phyloP scores from a whole-genome alignment of 2,888 invertebrate genomes.

The Drosophila prolongata region DNA sequence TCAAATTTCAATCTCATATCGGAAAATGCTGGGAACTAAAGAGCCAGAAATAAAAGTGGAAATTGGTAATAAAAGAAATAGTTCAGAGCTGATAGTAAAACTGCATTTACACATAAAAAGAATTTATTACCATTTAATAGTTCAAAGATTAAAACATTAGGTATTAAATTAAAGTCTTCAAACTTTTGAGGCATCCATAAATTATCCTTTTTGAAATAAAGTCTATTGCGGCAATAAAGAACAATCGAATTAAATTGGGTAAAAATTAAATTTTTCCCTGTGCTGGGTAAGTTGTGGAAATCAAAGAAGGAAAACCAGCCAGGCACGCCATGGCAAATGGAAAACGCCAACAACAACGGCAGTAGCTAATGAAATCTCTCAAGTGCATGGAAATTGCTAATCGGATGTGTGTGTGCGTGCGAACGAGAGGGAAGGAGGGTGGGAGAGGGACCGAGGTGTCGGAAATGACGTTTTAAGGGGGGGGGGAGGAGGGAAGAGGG shows the following conservation, averaged over 20 bases:
- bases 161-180: no score
- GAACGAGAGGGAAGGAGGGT: slow-evolving; percentile 8
- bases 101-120: no score
- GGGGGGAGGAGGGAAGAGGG: not conserved
- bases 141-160: no score
- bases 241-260: slow-evolving; percentile 4
- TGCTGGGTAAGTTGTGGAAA: slow-evolving; percentile 9
- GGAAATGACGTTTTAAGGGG: slow-evolving; percentile 24
- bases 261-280: slow-evolving; percentile 13
- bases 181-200: no score
- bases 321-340: slow-evolving; percentile 18
- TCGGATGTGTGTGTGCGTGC: slow-evolving; percentile 55
- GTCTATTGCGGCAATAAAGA: not conserved
- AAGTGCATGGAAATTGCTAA: slow-evolving; percentile 77
- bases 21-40: not conserved
- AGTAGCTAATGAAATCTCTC: slow-evolving; percentile 59
- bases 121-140: no score
- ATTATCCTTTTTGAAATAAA: no score
- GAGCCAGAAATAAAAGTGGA: not conserved
- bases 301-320: slow-evolving; percentile 10
- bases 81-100: no score
- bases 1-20: no score
- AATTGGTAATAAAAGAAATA: not conserved
- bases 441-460: slow-evolving; percentile 40
- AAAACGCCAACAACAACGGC: slow-evolving; percentile 24